phyloP scores from a whole-genome alignment of 23 tunicate species.

The Phallusia fumigata region DNA sequence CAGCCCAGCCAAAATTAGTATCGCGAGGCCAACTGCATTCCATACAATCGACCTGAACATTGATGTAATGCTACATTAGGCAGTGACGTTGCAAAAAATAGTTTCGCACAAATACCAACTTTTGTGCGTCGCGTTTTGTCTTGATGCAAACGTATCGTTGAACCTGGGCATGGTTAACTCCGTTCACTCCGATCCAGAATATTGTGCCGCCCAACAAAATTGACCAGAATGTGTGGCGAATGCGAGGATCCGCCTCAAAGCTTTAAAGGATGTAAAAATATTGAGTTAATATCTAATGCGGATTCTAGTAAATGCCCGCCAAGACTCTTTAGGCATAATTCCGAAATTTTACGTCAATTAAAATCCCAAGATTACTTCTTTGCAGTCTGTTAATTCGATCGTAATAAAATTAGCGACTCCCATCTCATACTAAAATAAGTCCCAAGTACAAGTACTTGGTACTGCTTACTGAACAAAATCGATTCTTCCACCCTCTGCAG shows the following conservation, averaged over 20 bases:
- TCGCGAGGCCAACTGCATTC: constrained; percentile 70
- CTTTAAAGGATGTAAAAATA: too few relatives aligned
- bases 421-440: too few relatives aligned
- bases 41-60: constrained; percentile 45
- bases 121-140: constrained; percentile 66
- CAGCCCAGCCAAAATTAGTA: constrained; percentile 87
- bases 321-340: too few relatives aligned
- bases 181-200: constrained; percentile 64
- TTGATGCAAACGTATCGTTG: constrained; percentile 77
- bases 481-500: constrained; percentile 64
- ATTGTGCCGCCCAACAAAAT: constrained; percentile 71
- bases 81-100: too few relatives aligned
- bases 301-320: too few relatives aligned
- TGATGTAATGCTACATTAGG: neutral
- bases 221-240: constrained; percentile 80
- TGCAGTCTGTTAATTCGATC: too few relatives aligned
- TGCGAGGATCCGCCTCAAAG: constrained; percentile 87
- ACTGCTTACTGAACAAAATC: constrained; percentile 72
- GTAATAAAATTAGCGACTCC: too few relatives aligned
- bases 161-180: constrained; percentile 88
- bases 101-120: constrained; percentile 10
- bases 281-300: too few relatives aligned
- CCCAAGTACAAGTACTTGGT: too few relatives aligned
- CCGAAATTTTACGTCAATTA: too few relatives aligned
- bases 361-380: too few relatives aligned